Evolutionary conservation across 92 coral and sea anemone species (phyloP), one percentile per base, ranked within the genome.

Genomic region (Phenganax subtilis): DNA sequence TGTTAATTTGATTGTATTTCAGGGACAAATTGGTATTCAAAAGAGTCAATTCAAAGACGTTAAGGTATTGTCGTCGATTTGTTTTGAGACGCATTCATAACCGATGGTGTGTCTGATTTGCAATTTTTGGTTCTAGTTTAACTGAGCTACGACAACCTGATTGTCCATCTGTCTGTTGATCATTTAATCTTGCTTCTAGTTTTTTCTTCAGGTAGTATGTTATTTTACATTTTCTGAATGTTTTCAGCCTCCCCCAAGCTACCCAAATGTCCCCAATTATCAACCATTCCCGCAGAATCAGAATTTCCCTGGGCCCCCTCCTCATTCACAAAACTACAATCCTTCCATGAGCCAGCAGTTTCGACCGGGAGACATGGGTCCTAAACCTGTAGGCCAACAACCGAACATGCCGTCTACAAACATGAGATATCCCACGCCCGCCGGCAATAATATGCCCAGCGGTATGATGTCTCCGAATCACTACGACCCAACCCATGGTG

Each of bases 171-270:
- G 47, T 37, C 47, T 37, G 47, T 37, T 37, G 3, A 37, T 37
- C 25, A 20, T 20, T 20, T 20, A 20, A 37, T 37, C 5, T 37
- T 37, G 47, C 2, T 1, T 37, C 47, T 37, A 37, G 47, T 37
- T 37, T 37, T 37, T 37, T 37, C 47, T 37, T 5, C 47, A 5
- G 47, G 47, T 37, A 37, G 47, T 37, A 20, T 20, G 0, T 37
- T 37, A 1, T 37, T 37, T 37, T 0, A 37, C 47, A 37, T 37
- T 2, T 37, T 37, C 5, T 37, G 47, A 37, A 37, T 37, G 47
- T 73, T 73, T 54, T 51, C 12, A 79, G 83, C 83, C 83, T 9
- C 83, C 83, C 6, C 83, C 83, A 8, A 79, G 74, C 75, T 79
- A 79, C 27, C 83, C 83, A 6, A 79, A 79, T 51, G 29, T 77